phyloP scores from a whole-genome alignment of 1,140 invertebrate genomes.

The Polyergus mexicanus region DNA sequence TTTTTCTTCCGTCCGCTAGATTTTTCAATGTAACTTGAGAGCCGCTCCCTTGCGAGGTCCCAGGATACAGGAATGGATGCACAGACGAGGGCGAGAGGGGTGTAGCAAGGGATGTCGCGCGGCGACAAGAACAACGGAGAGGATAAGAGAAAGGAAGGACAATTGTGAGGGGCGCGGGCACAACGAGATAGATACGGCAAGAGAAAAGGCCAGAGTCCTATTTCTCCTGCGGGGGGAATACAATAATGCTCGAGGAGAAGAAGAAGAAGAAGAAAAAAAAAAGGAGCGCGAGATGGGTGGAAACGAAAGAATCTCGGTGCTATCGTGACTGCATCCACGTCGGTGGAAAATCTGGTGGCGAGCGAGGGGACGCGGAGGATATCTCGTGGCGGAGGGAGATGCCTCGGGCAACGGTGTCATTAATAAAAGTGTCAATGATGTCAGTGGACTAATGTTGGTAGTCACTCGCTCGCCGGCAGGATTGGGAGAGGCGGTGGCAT shows the following conservation, averaged over 20 bases:
- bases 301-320: conserved; percentile 74
- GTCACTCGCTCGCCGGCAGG: conserved; percentile 80
- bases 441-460: conserved; percentile 86
- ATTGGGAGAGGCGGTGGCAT: conserved; percentile 52
- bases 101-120: conserved; percentile 64
- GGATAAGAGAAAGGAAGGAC: conserved; percentile 68
- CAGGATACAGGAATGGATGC: conserved; percentile 76
- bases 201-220: conserved; percentile 53
- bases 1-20: conserved; percentile 77
- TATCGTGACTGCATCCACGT: conserved; percentile 72
- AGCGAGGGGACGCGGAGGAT: conserved; percentile 54
- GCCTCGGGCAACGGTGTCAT: conserved; percentile 83
- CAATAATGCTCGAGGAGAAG: conserved; percentile 66
- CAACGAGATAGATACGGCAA: conserved; percentile 65
- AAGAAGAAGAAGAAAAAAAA: conserved; percentile 52
- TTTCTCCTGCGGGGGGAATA: conserved; percentile 62
- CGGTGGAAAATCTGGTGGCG: conserved; percentile 72
- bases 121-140: conserved; percentile 72
- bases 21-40: conserved; percentile 79
- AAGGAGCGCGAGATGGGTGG: conserved; percentile 69
- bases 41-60: conserved; percentile 76
- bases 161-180: conserved; percentile 49
- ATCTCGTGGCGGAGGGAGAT: conserved; percentile 59
- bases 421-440: conserved; percentile 87
- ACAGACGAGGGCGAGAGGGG: conserved; percentile 64